These are phyloP conservation scores for Lepidurus couesii DNA, from an alignment of 1,140 invertebrate genomes.

Conservation along the genomic window DNA sequence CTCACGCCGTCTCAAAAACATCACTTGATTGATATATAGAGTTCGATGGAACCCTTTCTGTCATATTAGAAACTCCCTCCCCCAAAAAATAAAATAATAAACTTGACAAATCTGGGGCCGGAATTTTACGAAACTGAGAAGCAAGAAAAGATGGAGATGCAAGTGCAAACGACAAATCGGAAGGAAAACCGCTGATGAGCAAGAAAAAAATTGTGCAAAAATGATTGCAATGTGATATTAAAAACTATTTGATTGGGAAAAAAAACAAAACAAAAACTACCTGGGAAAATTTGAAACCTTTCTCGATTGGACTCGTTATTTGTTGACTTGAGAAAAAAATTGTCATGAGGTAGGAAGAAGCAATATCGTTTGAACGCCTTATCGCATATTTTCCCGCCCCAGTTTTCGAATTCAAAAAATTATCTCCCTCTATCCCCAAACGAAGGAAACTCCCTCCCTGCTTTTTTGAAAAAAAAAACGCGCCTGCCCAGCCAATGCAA, in stretches of 20 bases:
- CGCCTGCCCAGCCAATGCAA: slow-evolving; percentile 17
- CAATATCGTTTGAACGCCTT: slow-evolving; percentile 22
- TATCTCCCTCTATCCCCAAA: neutral
- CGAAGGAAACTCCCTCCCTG: no score
- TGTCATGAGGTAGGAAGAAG: neutral
- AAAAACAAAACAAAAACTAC: neutral
- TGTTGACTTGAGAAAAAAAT: neutral
- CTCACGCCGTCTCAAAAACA: slow-evolving; percentile 3
- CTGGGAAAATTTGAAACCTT: neutral
- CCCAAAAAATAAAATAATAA: neutral
- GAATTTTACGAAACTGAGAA: neutral
- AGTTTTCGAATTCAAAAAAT: neutral
- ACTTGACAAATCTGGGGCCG: neutral
- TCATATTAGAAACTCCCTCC: neutral
- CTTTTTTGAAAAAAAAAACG: neutral
- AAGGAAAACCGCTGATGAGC: neutral
- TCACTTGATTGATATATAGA: slow-evolving; percentile 1
- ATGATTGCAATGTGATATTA: slow-evolving; percentile 14
- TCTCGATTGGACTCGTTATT: slow-evolving; percentile 15
- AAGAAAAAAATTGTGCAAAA: neutral
- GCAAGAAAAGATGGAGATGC: neutral
- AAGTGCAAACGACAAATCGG: neutral
- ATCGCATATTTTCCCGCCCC: slow-evolving; percentile 2
- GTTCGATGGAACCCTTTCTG: neutral
- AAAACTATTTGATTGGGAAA: neutral